These are phyloP conservation scores for Hippopotamyrus pictus DNA, from an alignment of 2,797 vertebrate genomes.

Conservation along the genomic window DNA sequence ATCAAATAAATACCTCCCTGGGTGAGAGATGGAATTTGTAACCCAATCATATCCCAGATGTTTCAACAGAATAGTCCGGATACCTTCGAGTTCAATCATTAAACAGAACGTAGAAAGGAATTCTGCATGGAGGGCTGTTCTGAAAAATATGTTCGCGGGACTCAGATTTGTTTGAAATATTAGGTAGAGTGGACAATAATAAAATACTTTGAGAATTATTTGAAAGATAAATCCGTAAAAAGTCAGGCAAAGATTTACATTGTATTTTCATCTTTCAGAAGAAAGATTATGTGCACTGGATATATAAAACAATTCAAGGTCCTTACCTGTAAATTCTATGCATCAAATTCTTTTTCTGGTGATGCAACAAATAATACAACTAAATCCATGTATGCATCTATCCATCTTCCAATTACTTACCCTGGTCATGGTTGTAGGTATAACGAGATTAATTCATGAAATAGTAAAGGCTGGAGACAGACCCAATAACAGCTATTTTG, in stretches of 20 bases:
- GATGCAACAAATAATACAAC: neutral
- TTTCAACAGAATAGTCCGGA: constrained; percentile 62
- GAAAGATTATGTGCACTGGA: neutral
- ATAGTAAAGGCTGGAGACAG: neutral
- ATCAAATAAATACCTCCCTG: constrained; percentile 39
- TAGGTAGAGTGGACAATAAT: neutral
- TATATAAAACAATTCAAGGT: neutral
- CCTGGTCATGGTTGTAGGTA: neutral
- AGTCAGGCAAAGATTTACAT: neutral
- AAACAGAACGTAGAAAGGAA: constrained; percentile 44
- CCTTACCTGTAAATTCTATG: neutral
- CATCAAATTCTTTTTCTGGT: neutral
- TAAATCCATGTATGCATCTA: neutral
- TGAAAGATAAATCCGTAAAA: neutral
- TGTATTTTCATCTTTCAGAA: neutral
- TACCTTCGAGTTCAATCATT: constrained; percentile 49
- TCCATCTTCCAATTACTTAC: neutral
- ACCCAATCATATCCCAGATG: constrained; percentile 69
- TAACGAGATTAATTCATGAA: neutral
- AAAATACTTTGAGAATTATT: constrained; percentile 11
- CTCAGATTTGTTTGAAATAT: neutral
- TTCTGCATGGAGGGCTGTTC: constrained; percentile 30
- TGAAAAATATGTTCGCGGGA: constrained; percentile 15
- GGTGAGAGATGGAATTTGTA: constrained; percentile 46
- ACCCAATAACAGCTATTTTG: neutral